These are phyloP conservation scores for Amblyraja radiata DNA, from an alignment of 2,797 vertebrate genomes.

Conservation along the genomic window DNA sequence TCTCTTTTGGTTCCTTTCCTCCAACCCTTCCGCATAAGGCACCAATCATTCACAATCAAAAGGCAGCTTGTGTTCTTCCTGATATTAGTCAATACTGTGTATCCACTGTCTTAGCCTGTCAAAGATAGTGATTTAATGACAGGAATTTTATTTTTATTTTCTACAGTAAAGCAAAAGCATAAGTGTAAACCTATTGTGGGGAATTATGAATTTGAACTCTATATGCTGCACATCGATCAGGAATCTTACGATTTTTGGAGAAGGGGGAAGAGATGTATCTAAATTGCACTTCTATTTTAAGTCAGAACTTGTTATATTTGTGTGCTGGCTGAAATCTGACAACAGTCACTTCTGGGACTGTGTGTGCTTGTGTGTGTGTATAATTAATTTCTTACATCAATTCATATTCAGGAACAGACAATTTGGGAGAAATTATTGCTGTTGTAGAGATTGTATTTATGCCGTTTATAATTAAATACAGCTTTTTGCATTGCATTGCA, in stretches of 20 bases:
- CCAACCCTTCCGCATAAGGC: background rate
- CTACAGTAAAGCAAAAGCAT: background rate
- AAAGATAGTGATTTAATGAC: background rate
- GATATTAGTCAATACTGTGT: background rate
- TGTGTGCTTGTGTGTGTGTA: background rate
- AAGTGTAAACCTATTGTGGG: background rate
- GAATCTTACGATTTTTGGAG: background rate
- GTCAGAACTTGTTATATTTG: background rate
- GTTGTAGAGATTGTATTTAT: background rate
- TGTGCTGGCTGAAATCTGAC: background rate
- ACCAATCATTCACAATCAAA: background rate
- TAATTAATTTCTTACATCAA: background rate
- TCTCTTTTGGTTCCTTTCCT: background rate
- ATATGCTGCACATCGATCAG: background rate
- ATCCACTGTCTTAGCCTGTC: background rate
- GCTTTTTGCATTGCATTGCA: background rate
- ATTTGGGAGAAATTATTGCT: background rate
- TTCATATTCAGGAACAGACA: background rate
- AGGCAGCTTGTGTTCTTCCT: background rate
- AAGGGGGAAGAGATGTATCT: background rate
- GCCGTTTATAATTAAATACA: no score
- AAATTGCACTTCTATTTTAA: background rate
- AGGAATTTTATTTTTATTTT: background rate
- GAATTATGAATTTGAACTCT: background rate
- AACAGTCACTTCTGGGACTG: background rate